These are phyloP conservation scores for Temnothorax rugatulus DNA, from an alignment of 2,888 invertebrate genomes.

Conservation along the genomic window DNA sequence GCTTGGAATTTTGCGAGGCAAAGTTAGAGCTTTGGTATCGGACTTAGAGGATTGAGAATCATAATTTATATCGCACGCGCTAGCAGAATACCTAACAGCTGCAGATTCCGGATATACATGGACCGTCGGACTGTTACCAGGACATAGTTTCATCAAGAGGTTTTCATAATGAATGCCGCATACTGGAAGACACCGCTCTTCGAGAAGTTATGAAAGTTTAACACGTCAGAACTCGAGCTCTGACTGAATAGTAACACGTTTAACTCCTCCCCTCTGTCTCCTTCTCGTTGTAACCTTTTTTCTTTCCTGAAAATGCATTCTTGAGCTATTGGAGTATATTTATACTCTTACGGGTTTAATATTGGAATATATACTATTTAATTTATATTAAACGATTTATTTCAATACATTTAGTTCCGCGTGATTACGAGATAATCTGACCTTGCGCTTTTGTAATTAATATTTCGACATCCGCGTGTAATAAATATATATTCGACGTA, in stretches of 20 bases:
- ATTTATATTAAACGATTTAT: not conserved
- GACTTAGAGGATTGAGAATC: conserved; percentile 60
- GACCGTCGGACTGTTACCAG: conserved; percentile 63
- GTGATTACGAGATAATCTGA: not conserved
- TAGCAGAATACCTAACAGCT: conserved; percentile 52
- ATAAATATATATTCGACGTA: not conserved
- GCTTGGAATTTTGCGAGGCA: not conserved
- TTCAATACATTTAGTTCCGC: not conserved
- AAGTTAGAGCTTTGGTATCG: not conserved
- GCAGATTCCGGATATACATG: conserved; percentile 67
- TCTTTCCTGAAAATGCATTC: not conserved
- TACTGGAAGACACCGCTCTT: conserved; percentile 78
- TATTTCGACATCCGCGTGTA: not conserved
- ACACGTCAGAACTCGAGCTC: conserved; percentile 75
- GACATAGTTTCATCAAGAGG: conserved; percentile 74
- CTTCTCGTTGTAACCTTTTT: not conserved
- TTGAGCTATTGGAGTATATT: not conserved
- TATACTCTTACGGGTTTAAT: not conserved
- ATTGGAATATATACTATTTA: not conserved
- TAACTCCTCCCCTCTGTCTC: conserved; percentile 19
- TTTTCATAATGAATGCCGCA: conserved; percentile 79
- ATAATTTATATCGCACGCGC: conserved; percentile 67
- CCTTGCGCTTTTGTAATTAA: conserved; percentile 8
- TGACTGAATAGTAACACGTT: conserved; percentile 67
- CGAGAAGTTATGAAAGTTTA: conserved; percentile 81